Base-by-base conservation (phyloP, 2,888 invertebrate genomes). In the Leptinotarsa juncta region DNA sequence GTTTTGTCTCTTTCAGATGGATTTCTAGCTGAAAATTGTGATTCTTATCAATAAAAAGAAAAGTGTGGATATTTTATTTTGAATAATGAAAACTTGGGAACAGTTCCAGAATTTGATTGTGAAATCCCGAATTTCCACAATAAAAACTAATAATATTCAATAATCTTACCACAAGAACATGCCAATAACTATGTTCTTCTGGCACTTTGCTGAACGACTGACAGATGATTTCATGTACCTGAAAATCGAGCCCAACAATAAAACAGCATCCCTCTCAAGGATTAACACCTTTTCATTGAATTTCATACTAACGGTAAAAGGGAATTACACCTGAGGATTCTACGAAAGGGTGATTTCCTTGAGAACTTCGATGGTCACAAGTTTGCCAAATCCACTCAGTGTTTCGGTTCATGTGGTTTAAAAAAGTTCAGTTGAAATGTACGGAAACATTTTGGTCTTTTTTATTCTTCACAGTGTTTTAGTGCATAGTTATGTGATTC, bases 261-360 rank as follows among this genome's bases (percentile, higher is more conserved):
- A 57, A 57, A 57, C 26, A 2, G 14, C 20, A 57, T 57, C 57
- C 57, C 14, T 57, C 20, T 3, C 57, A 57, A 57, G 57, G 20
- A 23, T 57, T 23, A 23, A 57, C 57, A 57, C 57, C 57, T 57
- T 14, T 57, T 14, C 14, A 57, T 57, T 57, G 57, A 23, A 57
- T 57, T 57, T 14, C 55, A 12, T 23, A 18, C 18, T 16, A 57
- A 57, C 26, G 12, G 20, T 23, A 23, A 20, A 4, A 18, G 55
- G 55, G 23, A 20, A 57, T 57, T 20, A 57, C 14, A 57, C 15
- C 14, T 57, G 23, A 57, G 20, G 57, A 57, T 57, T 57, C 57
- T 14, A 23, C 14, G 57, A 57, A 57, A 57, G 15, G 57, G 14
- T 57, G 23, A 57, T 15, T 20, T 15, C 15, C 14, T 20, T 23